These are phyloP conservation scores for Charina bottae DNA, from an alignment of 2,113 vertebrate species.

Conservation along the genomic window DNA sequence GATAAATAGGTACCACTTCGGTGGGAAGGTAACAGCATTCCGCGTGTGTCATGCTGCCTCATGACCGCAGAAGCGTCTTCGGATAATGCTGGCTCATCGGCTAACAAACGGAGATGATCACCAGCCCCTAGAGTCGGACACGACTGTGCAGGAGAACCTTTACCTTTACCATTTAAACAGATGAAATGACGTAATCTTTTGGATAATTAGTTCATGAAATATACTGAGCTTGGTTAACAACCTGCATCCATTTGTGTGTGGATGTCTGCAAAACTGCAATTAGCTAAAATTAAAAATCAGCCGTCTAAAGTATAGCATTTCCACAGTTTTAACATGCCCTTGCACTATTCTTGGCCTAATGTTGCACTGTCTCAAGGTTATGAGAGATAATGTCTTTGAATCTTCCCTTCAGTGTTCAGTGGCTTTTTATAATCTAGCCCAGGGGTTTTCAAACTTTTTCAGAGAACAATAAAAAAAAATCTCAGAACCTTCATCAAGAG, in stretches of 20 bases:
- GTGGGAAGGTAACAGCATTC: too few relatives aligned
- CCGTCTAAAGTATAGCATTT: background rate
- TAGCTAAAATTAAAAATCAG: background rate
- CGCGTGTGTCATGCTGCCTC: too few relatives aligned
- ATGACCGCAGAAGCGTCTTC: too few relatives aligned
- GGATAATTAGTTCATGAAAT: background rate
- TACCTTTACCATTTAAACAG: too few relatives aligned
- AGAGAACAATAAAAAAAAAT: background rate
- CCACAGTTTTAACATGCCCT: background rate
- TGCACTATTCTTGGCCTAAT: background rate
- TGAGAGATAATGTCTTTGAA: slow-evolving; percentile 16
- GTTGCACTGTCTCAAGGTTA: background rate
- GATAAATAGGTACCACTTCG: too few relatives aligned
- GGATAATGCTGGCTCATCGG: too few relatives aligned
- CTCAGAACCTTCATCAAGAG: background rate
- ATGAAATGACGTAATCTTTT: background rate
- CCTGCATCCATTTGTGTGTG: background rate
- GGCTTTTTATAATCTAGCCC: background rate
- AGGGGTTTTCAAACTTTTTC: background rate
- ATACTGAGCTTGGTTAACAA: background rate
- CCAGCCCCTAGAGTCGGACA: too few relatives aligned
- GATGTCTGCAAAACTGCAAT: background rate
- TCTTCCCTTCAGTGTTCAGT: background rate
- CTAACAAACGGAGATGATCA: too few relatives aligned
- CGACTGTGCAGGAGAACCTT: too few relatives aligned